A percentile compares a stretch with the other conserved stretches of the same genome.
Evolutionary conservation across 2,888 invertebrate genomes (phyloP).

Genomic region (Drosophila buzzatii): DNA sequence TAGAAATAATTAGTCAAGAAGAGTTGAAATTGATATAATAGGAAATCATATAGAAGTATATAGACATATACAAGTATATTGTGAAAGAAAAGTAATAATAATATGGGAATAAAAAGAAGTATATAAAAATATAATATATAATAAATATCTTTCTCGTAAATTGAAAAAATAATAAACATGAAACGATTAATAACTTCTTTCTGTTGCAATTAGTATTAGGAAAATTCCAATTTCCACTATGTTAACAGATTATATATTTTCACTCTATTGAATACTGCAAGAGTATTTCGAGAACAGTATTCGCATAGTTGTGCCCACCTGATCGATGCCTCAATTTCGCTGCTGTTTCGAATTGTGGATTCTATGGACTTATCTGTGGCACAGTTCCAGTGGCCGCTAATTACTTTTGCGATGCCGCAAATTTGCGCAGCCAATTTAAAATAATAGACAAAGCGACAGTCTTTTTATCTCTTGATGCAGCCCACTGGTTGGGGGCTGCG

Average conservation of each 20-base stretch:
- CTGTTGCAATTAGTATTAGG: not conserved
- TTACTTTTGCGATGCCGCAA: slow-evolving; percentile 75
- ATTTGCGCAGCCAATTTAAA: slow-evolving; percentile 76
- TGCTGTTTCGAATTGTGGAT: slow-evolving; percentile 14
- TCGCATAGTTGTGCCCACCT: not conserved
- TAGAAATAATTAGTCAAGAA: not conserved
- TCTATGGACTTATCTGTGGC: slow-evolving; percentile 39
- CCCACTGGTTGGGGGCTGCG: slow-evolving; percentile 29
- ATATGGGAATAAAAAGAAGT: not conserved
- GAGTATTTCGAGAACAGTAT: not conserved
- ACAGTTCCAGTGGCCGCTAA: slow-evolving; percentile 64
- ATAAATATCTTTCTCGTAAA: not conserved
- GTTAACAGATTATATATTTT: not conserved
- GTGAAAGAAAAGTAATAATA: not conserved
- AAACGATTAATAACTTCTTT: not conserved
- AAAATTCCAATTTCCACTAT: not conserved
- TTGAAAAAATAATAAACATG: not conserved
- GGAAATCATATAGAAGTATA: rapidly evolving
- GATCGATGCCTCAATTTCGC: not conserved
- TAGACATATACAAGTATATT: not conserved
- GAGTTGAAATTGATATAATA: not conserved
- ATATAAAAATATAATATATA: not conserved
- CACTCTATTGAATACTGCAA: not conserved
- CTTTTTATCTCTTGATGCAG: slow-evolving; percentile 65
- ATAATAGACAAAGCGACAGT: slow-evolving; percentile 72